Evolutionary conservation across 1,140 invertebrate genomes (phyloP).

Genomic region (Papilio dardanus): DNA sequence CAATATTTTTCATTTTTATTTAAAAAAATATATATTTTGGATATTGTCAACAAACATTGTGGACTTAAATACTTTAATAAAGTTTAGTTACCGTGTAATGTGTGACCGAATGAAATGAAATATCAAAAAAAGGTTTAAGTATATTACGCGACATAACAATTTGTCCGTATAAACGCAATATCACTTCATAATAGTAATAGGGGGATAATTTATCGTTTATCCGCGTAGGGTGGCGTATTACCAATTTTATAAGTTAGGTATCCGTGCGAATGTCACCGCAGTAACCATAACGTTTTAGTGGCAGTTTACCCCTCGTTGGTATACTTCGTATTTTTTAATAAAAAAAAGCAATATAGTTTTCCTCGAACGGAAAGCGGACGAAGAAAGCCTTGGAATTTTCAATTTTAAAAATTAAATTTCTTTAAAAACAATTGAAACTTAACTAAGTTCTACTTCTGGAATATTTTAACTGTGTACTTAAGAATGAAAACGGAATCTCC

Average conservation of each 20-base stretch:
- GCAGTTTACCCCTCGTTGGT: constrained; percentile 75
- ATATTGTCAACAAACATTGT: too few relatives aligned
- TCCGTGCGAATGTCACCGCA: constrained; percentile 77
- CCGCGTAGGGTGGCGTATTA: constrained; percentile 61
- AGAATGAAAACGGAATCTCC: not conserved
- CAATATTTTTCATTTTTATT: too few relatives aligned
- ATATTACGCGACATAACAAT: not conserved
- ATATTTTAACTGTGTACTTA: constrained; percentile 14
- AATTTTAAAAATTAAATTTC: constrained; percentile 75
- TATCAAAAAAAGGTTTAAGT: not conserved
- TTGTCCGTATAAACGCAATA: constrained; percentile 26
- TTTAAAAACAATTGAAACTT: constrained; percentile 60
- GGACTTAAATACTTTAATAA: too few relatives aligned
- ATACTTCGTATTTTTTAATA: constrained; percentile 77
- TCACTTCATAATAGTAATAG: constrained; percentile 53
- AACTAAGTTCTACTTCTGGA: constrained; percentile 21
- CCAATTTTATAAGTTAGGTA: constrained; percentile 80
- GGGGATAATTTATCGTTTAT: constrained; percentile 62
- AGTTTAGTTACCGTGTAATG: not conserved
- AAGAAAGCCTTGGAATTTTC: constrained; percentile 66
- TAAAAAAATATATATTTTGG: too few relatives aligned
- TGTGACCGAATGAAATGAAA: not conserved
- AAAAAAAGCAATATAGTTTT: constrained; percentile 79
- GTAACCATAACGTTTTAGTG: constrained; percentile 80
- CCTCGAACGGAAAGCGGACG: constrained; percentile 56